Evolutionary conservation across 2,797 vertebrate genomes (phyloP).

Genomic region (Alosa sapidissima): DNA sequence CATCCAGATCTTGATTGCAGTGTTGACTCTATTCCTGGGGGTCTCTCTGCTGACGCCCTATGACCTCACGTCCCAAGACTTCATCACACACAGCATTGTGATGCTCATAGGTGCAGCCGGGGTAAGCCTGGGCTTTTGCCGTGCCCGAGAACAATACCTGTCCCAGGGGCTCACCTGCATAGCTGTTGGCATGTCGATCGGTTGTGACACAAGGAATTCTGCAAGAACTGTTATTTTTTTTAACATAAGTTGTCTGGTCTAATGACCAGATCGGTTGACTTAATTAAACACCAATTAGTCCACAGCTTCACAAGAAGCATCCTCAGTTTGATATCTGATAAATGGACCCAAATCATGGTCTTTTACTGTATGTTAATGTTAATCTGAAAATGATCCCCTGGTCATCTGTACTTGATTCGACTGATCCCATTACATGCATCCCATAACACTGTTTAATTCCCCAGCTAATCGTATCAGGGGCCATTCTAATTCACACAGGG

Average conservation of each 20-base stretch:
- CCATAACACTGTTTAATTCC: neutral
- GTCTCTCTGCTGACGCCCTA: slow-evolving; percentile 73
- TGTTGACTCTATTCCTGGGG: slow-evolving; percentile 75
- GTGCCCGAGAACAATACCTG: neutral
- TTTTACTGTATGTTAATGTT: neutral
- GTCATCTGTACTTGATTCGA: neutral
- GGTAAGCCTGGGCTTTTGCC: slow-evolving; percentile 53
- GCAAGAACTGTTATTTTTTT: no score
- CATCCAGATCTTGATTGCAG: slow-evolving; percentile 75
- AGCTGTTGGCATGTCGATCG: no score
- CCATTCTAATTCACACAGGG: slow-evolving; percentile 57
- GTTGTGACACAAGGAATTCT: no score
- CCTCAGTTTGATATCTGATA: no score
- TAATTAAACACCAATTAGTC: no score
- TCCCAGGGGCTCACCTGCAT: neutral
- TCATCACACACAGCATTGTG: slow-evolving; percentile 69
- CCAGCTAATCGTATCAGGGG: slow-evolving; percentile 53
- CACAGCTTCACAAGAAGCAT: no score
- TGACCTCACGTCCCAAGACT: slow-evolving; percentile 64
- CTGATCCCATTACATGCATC: neutral
- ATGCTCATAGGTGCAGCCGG: slow-evolving; percentile 72
- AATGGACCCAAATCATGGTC: neutral
- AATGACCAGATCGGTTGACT: no score
- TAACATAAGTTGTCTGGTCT: no score
- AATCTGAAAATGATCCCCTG: neutral